phyloP scores from a whole-genome alignment of 2,113 vertebrate species.

The Microcebus lehilahytsara region DNA sequence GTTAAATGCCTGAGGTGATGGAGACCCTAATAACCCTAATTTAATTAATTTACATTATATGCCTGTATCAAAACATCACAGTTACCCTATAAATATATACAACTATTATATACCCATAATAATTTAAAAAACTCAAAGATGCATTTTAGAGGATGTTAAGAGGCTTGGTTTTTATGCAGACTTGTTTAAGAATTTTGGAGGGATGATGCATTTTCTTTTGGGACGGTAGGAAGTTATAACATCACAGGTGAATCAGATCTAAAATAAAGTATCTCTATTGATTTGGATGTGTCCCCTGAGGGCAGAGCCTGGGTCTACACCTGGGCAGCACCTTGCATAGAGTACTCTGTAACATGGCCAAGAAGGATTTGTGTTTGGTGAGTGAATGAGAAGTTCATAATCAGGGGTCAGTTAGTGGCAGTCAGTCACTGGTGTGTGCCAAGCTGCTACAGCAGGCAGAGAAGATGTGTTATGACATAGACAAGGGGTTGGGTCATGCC shows the following conservation, averaged over 20 bases:
- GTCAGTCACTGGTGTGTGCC: background rate
- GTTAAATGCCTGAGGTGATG: no score
- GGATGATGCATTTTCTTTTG: background rate
- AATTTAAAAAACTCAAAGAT: no score
- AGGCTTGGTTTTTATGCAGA: background rate
- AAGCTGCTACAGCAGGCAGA: background rate
- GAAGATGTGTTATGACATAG: background rate
- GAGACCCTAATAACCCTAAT: no score
- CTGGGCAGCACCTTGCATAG: background rate
- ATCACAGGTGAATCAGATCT: background rate
- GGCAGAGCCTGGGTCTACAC: background rate
- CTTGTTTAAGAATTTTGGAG: slow-evolving; percentile 19
- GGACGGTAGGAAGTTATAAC: background rate
- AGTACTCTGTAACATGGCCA: background rate
- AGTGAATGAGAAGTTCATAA: background rate
- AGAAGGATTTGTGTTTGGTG: background rate
- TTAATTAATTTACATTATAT: no score
- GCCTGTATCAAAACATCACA: no score
- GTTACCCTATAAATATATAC: no score
- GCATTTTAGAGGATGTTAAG: background rate
- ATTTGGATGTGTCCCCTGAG: background rate
- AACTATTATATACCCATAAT: no score
- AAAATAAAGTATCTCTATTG: background rate
- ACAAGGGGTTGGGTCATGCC: background rate
- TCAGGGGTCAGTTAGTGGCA: background rate